Percentiles rank a stretch among this genome's conserved stretches.
Conservation (phyloP, 53 echinoderm and acorn worm genomes). For the Echinometra lucunter region DNA sequence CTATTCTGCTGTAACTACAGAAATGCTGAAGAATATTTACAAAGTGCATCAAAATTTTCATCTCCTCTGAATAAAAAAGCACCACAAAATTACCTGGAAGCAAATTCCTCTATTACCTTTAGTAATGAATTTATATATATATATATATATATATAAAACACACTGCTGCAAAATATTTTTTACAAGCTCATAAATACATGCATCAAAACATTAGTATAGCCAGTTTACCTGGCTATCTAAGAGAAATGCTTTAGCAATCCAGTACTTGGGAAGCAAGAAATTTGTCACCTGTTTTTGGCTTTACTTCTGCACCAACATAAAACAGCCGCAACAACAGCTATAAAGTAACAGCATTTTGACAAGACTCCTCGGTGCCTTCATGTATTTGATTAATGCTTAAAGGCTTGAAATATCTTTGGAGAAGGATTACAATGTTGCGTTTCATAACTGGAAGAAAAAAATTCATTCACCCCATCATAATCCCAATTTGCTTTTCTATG, state of each 20-base stretch:
- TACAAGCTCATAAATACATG: constrained; percentile 30
- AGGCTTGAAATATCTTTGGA: background rate
- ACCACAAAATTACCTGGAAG: constrained; percentile 5
- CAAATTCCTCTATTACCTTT: background rate
- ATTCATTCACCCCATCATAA: background rate
- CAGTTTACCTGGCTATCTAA: background rate
- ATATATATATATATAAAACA: no score
- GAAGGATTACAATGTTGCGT: background rate
- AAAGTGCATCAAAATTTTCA: constrained; percentile 9
- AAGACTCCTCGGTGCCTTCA: background rate
- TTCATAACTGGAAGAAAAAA: background rate
- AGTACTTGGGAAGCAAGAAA: background rate
- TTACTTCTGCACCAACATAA: background rate
- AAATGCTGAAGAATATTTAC: constrained; percentile 29
- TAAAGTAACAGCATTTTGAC: background rate
- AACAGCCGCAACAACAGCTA: background rate
- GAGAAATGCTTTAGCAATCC: background rate
- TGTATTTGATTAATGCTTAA: background rate
- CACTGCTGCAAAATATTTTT: constrained; percentile 9
- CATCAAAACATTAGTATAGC: background rate
- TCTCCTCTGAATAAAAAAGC: constrained; percentile 12
- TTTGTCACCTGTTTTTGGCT: background rate
- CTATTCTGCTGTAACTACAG: background rate
- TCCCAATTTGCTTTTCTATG: background rate
- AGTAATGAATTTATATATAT: constrained; percentile 32